Conservation (phyloP, 2,797 vertebrate species). For the Hypotaenidia philippensis region DNA sequence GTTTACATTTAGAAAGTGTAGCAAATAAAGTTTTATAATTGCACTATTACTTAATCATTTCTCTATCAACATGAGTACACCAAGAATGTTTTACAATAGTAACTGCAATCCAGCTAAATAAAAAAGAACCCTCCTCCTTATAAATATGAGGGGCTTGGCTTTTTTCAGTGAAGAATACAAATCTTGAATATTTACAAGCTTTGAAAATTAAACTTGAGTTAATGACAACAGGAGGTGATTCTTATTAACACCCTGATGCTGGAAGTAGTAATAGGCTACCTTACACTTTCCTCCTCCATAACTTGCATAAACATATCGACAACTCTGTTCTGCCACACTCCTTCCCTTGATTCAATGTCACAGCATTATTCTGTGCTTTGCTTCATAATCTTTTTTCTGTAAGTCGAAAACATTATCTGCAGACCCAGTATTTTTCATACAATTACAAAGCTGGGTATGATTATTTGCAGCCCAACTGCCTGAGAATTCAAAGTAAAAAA, state of each 20-base stretch:
- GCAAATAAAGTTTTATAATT: not conserved
- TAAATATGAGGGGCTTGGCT: fast-evolving
- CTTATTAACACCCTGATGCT: not conserved
- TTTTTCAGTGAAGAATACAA: not conserved
- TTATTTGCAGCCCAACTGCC: not conserved
- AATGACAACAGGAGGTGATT: not conserved
- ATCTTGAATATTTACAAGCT: not conserved
- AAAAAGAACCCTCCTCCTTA: not conserved
- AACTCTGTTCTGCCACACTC: not conserved
- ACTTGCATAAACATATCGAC: not conserved
- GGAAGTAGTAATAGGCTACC: not conserved
- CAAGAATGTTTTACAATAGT: not conserved
- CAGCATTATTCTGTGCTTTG: not conserved
- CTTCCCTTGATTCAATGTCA: not conserved
- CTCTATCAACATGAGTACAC: not conserved
- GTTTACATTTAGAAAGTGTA: not conserved
- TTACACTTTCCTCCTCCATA: not conserved
- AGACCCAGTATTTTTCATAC: not conserved
- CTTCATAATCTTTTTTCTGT: not conserved
- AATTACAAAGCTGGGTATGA: not conserved
- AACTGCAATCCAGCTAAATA: not conserved
- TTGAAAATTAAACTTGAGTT: not conserved
- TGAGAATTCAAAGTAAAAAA: not conserved
- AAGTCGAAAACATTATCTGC: not conserved
- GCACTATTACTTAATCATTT: not conserved